Evolutionary conservation across 2,888 invertebrate species (phyloP), one percentile per base, ranked within the genome.

Genomic region (Imbricaverruca yamaguchii): DNA sequence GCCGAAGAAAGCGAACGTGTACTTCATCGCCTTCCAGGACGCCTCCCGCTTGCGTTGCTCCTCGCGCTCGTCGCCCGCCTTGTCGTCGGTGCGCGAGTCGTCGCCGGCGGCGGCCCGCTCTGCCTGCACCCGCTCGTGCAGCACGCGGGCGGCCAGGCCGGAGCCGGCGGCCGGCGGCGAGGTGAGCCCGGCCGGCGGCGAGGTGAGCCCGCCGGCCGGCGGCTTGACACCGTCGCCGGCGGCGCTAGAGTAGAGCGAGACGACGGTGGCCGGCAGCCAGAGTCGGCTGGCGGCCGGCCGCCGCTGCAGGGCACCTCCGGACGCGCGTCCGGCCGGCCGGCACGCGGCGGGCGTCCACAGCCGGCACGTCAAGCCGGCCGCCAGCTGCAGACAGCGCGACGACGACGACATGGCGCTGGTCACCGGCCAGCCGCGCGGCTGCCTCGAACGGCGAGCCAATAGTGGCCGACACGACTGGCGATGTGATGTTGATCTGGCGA

Each of bases 11-110:
- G 86, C 84, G 63, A 88, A 85, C 53, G 87, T 86, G 80, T 86
- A 89, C 86, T 93, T 93, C 91, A 93, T 93, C 84, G 91, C 89
- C 84, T 89, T 91, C 91, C 92, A 92, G 84, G 92, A 91, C 81
- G 91, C 91, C 84, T 92, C 91, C 85, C 92, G 90, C 85, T 91
- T 91, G 85, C 92, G 89, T 57, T 85, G 85, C 59, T 83, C 81
- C 77, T 83, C 81, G 53, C 88, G 87, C 81, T 90, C 90, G 87
- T 84, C 89, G 84, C 86, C 90, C 13, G n/a, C 59, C 23, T 83
- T 82, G 18, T 25, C 23, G n/a, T 39, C 79, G 4, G 21, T 56
- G 13, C 56, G 3, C 69, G 39, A 15, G 18, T 69, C 10, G 15
- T 18, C 55, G 55, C 18, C 74, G 9, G 21, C 55, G 53, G 21